Base-by-base conservation (phyloP, 2,888 invertebrate genomes). In the Drosophila yooni region DNA sequence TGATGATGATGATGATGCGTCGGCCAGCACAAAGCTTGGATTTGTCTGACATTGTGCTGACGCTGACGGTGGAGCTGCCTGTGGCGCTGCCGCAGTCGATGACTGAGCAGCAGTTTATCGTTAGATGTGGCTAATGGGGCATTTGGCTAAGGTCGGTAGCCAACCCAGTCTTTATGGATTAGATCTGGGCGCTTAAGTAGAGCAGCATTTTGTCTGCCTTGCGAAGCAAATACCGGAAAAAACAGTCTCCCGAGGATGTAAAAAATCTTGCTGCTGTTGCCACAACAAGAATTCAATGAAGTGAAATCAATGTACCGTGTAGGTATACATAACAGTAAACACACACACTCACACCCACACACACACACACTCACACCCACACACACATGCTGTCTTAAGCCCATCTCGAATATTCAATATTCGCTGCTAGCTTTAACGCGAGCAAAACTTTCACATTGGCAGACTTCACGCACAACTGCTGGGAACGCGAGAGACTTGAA, bases 361-460 rank as follows among this genome's bases (percentile, higher is more conserved):
- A 52, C 27, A 27, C 40, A 33, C 18, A 13, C 43, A 21, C n/a
- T n/a, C 40, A 59, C 11, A 21, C 18, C 21, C 46, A 36, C 34
- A 21, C n/a, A 6, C 21, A 8, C 43, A 59, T 21, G 11, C 43
- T 11, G 43, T 21, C 21, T 21, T 5, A 43, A 21, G 2, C 43
- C 43, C 43, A 43, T 43, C 21, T 11, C 48, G 34, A 52, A 64
- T 48, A 74, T 51, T 58, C 11, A 36, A 40, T 43, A 31, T 65
- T 50, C 54, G 50, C 11, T 27, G 15, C 50, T 48, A 34, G 56
- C 57, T 46, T 53, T 48, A 64, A 52, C 48, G 43, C 61, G 68
- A 58, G 62, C 48, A 25, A 61, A 79, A 80, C 67, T 82, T 80
- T 82, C 76, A 76, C 80, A 80, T 82, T 80, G 79, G 76, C 51